These are phyloP conservation scores for Steromphala cineraria DNA, from an alignment of 2,888 invertebrate species.

Conservation along the genomic window DNA sequence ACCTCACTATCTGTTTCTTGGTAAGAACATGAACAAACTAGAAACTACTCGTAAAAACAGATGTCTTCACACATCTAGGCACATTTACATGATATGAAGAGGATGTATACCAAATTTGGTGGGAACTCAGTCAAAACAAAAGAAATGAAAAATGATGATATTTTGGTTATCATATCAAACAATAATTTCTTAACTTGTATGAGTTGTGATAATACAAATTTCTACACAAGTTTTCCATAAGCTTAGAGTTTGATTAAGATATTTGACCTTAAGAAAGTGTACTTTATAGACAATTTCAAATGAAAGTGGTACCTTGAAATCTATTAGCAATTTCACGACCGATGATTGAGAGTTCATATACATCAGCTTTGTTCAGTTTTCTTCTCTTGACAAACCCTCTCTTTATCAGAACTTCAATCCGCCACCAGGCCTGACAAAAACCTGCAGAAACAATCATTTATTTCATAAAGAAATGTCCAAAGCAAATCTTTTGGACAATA, in stretches of 20 bases:
- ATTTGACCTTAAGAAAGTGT: not conserved
- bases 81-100: too few species aligned
- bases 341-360: constrained; percentile 47
- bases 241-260: not conserved
- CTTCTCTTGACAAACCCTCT: constrained; percentile 48
- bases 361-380: constrained; percentile 45
- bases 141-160: not conserved
- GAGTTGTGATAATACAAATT: not conserved
- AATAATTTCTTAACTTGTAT: not conserved
- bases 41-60: not conserved
- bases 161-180: not conserved
- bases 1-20: not conserved
- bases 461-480: too few species aligned
- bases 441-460: constrained; percentile 32
- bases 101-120: too few species aligned
- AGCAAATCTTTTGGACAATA: too few species aligned
- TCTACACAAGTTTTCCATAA: not conserved
- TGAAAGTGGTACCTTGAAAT: not conserved
- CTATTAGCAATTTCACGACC: constrained; percentile 40
- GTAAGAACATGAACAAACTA: not conserved
- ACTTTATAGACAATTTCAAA: too few species aligned
- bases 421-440: constrained; percentile 58
- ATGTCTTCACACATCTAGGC: too few species aligned
- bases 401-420: constrained; percentile 51
- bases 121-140: too few species aligned